Evolutionary conservation across 2,113 vertebrate species (phyloP).

Genomic region (Opisthocomus hoazin): DNA sequence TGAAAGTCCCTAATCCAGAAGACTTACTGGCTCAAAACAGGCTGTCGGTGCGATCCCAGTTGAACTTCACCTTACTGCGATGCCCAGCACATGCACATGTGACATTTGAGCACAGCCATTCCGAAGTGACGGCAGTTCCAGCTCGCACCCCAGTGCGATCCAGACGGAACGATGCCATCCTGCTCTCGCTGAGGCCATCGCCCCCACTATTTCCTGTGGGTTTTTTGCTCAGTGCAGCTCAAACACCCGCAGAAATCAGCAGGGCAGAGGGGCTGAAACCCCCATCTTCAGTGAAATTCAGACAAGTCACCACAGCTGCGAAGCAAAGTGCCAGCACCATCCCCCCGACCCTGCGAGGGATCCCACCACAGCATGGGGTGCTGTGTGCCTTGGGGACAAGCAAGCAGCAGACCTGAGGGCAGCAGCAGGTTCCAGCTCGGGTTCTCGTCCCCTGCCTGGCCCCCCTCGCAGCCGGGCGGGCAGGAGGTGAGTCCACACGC

Average conservation of each 20-base stretch:
- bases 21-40: not conserved
- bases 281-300: not conserved
- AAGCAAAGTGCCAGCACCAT: not conserved
- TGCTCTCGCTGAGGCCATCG: not conserved
- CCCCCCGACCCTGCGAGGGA: not conserved
- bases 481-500: not conserved
- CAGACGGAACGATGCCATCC: not conserved
- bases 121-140: not conserved
- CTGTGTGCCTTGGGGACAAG: not conserved
- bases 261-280: not conserved
- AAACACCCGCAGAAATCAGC: not conserved
- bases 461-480: not conserved
- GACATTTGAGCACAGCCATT: not conserved
- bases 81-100: not conserved
- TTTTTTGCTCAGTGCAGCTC: not conserved
- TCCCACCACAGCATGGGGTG: not conserved
- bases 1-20: not conserved
- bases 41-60: not conserved
- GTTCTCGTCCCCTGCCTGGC: not conserved
- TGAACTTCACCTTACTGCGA: not conserved
- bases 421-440: not conserved
- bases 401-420: constrained; percentile 22
- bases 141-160: not conserved
- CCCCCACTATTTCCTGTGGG: not conserved
- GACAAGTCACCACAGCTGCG: not conserved